A percentile compares a stretch with the other conserved stretches of the same genome.
Conservation (phyloP, 1,140 invertebrate genomes). For the Pseudomyrmex sp. region DNA sequence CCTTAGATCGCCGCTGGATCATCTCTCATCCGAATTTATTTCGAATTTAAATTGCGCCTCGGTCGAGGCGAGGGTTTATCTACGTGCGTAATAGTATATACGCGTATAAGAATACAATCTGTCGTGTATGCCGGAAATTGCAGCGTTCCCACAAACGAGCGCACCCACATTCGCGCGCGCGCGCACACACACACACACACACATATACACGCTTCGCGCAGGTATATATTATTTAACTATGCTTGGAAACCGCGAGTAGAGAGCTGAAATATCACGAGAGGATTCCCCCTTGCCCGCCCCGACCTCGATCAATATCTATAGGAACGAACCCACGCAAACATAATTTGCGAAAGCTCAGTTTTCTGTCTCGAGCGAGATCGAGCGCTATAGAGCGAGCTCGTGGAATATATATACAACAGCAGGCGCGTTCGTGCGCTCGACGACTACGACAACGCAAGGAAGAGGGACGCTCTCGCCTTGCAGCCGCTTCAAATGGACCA, state of each 20-base stretch:
- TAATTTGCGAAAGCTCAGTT: slow-evolving; percentile 63
- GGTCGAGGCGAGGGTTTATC: neutral
- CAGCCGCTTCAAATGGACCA: slow-evolving; percentile 74
- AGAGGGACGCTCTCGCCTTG: slow-evolving; percentile 51
- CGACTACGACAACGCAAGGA: slow-evolving; percentile 31
- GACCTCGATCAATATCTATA: slow-evolving; percentile 59
- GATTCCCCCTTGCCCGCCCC: slow-evolving; percentile 11
- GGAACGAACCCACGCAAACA: slow-evolving; percentile 56
- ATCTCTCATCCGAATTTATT: slow-evolving; percentile 50
- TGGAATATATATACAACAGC: slow-evolving; percentile 47
- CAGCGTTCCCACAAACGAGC: slow-evolving; percentile 27
- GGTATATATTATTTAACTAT: slow-evolving; percentile 53
- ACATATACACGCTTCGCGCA: neutral
- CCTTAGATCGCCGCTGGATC: slow-evolving; percentile 11
- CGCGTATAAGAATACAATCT: slow-evolving; percentile 18
- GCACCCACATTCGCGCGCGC: neutral
- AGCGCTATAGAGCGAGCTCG: slow-evolving; percentile 35
- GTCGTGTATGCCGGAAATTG: slow-evolving; percentile 54
- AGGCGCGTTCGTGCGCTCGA: slow-evolving; percentile 32
- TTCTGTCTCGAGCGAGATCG: slow-evolving; percentile 54
- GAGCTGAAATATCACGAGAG: slow-evolving; percentile 54
- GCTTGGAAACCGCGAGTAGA: slow-evolving; percentile 20
- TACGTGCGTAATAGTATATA: neutral
- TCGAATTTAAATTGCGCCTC: slow-evolving; percentile 46
- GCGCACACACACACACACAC: neutral